Percentiles rank a stretch among this genome's conserved stretches.
These are phyloP conservation scores for Mystacides longicornis DNA, from an alignment of 2,888 invertebrate species.

Conservation along the genomic window DNA sequence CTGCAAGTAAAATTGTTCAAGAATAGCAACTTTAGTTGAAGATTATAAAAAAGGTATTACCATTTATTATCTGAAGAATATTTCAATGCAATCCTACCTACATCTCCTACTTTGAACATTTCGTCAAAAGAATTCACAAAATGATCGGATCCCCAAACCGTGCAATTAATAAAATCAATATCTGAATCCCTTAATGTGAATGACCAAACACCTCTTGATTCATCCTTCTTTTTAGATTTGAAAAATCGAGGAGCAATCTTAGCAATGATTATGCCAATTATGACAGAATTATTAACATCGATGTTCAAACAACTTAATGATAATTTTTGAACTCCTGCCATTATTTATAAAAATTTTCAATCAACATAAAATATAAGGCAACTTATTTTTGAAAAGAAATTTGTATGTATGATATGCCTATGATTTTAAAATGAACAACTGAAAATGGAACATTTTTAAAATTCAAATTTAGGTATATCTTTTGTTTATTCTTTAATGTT, in stretches of 20 bases:
- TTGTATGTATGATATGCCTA: no score
- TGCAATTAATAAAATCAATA: constrained; percentile 64
- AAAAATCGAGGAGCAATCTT: constrained; percentile 50
- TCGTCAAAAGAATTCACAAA: constrained; percentile 54
- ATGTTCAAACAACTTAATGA: constrained; percentile 29
- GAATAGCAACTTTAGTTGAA: no score
- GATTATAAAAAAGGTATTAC: no score
- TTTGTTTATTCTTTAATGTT: not conserved
- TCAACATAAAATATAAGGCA: not conserved
- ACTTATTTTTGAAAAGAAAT: not conserved
- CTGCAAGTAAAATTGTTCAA: constrained; percentile 35
- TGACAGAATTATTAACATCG: constrained; percentile 16
- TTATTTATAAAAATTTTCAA: not conserved
- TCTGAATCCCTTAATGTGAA: constrained; percentile 70
- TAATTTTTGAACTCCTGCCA: constrained; percentile 16
- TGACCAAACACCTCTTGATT: constrained; percentile 62
- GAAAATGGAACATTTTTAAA: no score
- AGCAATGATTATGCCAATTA: constrained; percentile 47
- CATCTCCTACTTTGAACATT: constrained; percentile 61
- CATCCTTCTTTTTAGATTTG: constrained; percentile 43
- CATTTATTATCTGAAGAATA: not conserved
- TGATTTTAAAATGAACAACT: no score
- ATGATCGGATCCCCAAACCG: constrained; percentile 65
- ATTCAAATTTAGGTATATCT: no score
- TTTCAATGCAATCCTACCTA: constrained; percentile 42